Percentiles rank a stretch among this genome's conserved stretches.
phyloP scores from a whole-genome alignment of 2,797 vertebrate species.

The Galaxias olidus region DNA sequence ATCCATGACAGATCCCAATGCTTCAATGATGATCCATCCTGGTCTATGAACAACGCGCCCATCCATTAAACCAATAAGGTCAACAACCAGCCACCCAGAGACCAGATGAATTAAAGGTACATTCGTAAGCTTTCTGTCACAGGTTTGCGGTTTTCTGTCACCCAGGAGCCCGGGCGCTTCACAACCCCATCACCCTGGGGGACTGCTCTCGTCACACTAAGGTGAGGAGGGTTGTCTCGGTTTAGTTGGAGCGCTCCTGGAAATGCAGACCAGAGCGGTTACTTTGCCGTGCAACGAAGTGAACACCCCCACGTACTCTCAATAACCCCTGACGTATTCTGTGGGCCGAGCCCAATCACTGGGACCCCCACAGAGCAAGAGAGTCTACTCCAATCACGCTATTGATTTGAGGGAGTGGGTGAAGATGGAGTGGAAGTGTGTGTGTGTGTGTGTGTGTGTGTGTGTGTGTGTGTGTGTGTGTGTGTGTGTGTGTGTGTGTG shows the following conservation, averaged over 20 bases:
- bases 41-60: no score
- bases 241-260: conserved; percentile 26
- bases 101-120: conserved; percentile 8
- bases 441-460: neutral
- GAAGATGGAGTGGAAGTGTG: conserved; percentile 24
- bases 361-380: conserved; percentile 20
- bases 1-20: no score
- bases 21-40: no score
- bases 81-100: no score
- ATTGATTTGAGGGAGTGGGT: conserved; percentile 47
- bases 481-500: neutral
- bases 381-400: conserved; percentile 48
- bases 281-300: conserved; percentile 11
- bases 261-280: conserved; percentile 32
- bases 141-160: neutral
- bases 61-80: no score
- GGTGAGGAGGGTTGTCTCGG: conserved; percentile 20
- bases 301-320: neutral
- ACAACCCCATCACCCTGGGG: neutral
- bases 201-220: conserved; percentile 12
- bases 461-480: neutral
- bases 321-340: conserved; percentile 2
- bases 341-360: conserved; percentile 44
- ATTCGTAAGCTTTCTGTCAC: neutral
- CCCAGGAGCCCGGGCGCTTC: neutral